Evolutionary conservation across 1,140 invertebrate species (phyloP), one percentile per base, ranked within the genome.

Genomic region (Sitobion miscanthi): DNA sequence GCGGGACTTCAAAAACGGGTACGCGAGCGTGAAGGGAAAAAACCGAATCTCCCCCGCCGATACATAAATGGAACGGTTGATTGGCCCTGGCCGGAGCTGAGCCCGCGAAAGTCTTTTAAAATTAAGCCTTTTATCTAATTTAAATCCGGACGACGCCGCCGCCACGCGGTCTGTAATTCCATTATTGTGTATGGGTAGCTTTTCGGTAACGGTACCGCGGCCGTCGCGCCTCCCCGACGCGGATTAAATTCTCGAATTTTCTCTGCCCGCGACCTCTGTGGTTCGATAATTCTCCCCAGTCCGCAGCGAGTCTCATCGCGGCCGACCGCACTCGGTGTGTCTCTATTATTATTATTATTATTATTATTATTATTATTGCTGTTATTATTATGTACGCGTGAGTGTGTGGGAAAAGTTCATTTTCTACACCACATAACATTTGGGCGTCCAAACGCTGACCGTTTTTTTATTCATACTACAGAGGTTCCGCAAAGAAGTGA

Each of bases 41-140:
- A 90, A 20, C 69, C 69, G 21, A 52, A 82, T 49, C 90, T 69
- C 62, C 90, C 49, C 49, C 91, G 47, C 49, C 91, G 69, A 92
- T 83, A 35, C 35, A 92, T 57, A 93, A 93, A 93, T 93, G 82
- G 23, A n/a, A 93, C 77, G 91, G 91, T 93, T 93, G 91, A 93
- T 93, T 93, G 91, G 91, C 91, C 25, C 35, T 57, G 14, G 14
- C 54, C 57, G 54, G 89, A 62, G 87, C 47, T 35, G 45, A 47
- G 52, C 90, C 3, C 90, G 90, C 45, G n/a, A 30, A 57, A 85
- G 91, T 93, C 77, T 93, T 93, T 93, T 93, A 93, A 93, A 93
- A 93, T 93, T 93, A 93, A 93, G 91, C 91, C 91, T 93, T 93
- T 93, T 93, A 93, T 93, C 91, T 86, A 93, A 93, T 93, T 93